Evolutionary conservation across 1,140 invertebrate genomes (phyloP), one percentile per base, ranked within the genome.

Genomic region (Nasonia giraulti): DNA sequence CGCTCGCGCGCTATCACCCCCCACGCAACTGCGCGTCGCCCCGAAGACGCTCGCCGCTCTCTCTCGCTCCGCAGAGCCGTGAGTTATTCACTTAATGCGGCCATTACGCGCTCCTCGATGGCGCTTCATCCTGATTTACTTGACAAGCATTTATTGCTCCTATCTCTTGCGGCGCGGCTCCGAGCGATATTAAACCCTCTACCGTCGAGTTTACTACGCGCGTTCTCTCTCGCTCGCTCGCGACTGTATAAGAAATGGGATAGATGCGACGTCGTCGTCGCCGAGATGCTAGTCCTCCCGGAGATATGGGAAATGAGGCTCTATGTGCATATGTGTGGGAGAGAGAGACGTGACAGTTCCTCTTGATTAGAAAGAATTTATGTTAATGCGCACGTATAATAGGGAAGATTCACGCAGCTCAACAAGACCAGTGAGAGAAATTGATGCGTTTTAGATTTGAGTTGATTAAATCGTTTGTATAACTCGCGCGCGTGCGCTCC

Each of bases 71-170:
- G 82, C 87, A 86, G 86, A 89, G 88, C 87, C 87, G 89, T 91
- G 90, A 91, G 90, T 92, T 92, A 92, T 92, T 92, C 91, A 91
- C 91, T 92, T 92, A 92, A 92, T 92, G 87, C 90, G 89, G 84
- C 91, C 91, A 91, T 92, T 92, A 92, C 90, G 89, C 84, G 89
- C 89, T 90, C 87, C 90, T 91, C 91, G 88, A 91, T 91, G 91
- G 89, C 89, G 90, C 89, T 91, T 92, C 90, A 92, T 92, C 91
- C 91, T 92, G 91, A 92, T 91, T 92, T 92, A 92, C 90, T 91
- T 88, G 91, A 91, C 91, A 89, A 90, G 88, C 90, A 91, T 92
- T 92, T 91, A 92, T 91, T 90, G 90, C 89, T 91, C 89, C 87
- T 89, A 90, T 90, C 90, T 91, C 89, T 47, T 50, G 8, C 40